phyloP scores from a whole-genome alignment of 1,140 invertebrate species.

The Musca vetustissima region DNA sequence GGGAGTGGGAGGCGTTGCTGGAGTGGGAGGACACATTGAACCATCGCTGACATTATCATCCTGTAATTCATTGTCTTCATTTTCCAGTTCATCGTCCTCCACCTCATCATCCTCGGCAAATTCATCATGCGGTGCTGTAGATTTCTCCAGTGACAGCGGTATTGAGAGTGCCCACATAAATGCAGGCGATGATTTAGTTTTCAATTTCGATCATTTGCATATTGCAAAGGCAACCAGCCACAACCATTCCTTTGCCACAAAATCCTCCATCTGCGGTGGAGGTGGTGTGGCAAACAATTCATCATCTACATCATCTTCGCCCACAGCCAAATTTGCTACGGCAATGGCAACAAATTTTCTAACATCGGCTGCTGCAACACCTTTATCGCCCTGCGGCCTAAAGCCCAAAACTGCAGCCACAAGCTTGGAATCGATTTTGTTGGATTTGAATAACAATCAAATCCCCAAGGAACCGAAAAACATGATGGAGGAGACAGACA shows the following conservation, averaged over 20 bases:
- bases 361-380: neutral
- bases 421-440: slow-evolving; percentile 1
- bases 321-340: neutral
- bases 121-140: slow-evolving; percentile 28
- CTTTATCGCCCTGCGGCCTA: neutral
- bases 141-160: slow-evolving; percentile 44
- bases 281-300: slow-evolving; percentile 5
- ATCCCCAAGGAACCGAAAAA: slow-evolving; percentile 5
- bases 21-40: too few species aligned
- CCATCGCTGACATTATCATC: slow-evolving; percentile 3
- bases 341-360: slow-evolving; percentile 14
- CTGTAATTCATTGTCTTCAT: neutral
- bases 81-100: neutral
- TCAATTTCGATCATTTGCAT: slow-evolving; percentile 53
- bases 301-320: neutral
- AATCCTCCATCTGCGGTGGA: neutral
- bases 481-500: neutral
- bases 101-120: slow-evolving; percentile 2
- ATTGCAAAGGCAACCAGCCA: slow-evolving; percentile 25
- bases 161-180: slow-evolving; percentile 48
- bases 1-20: too few species aligned
- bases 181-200: slow-evolving; percentile 43
- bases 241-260: neutral
- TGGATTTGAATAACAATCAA: slow-evolving; percentile 23
- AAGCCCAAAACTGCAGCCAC: neutral